Conservation (phyloP, 35 echinoderm and acorn worm genomes). For the Holothuria glaberrima region DNA sequence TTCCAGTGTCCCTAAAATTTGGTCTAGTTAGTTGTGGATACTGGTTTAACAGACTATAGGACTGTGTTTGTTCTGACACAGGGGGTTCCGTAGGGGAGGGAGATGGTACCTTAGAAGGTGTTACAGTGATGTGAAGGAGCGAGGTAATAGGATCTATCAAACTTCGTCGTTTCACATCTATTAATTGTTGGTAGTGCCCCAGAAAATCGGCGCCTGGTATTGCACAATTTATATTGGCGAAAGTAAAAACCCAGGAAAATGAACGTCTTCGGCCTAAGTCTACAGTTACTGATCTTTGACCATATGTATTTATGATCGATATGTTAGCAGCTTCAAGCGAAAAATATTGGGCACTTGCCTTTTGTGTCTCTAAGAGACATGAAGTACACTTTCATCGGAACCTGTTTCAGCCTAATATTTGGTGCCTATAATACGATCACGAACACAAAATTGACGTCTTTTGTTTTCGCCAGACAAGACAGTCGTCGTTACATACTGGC, state of each 20-base stretch:
- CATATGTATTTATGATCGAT: background rate
- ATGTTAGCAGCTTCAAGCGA: slow-evolving; percentile 17
- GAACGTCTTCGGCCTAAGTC: slow-evolving; percentile 14
- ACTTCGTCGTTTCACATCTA: slow-evolving; percentile 40
- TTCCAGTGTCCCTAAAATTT: background rate
- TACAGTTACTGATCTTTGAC: background rate
- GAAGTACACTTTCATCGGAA: slow-evolving; percentile 27
- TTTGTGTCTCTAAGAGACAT: background rate
- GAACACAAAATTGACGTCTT: slow-evolving; percentile 30
- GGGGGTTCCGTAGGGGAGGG: slow-evolving; percentile 7
- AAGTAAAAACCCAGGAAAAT: slow-evolving; percentile 36
- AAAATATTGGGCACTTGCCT: no score
- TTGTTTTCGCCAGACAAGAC: background rate
- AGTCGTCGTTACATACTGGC: slow-evolving; percentile 40
- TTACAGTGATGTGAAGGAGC: background rate
- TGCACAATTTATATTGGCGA: slow-evolving; percentile 44
- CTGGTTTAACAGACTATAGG: background rate
- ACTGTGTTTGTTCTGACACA: background rate
- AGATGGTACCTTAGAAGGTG: background rate
- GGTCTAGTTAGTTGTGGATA: background rate
- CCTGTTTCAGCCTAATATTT: slow-evolving; percentile 25
- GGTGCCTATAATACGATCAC: background rate
- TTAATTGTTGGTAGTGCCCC: slow-evolving; percentile 20
- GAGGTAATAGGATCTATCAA: slow-evolving; percentile 49
- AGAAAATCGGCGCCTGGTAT: slow-evolving; percentile 68